Evolutionary conservation across 2,113 vertebrate genomes (phyloP).

Genomic region (Motacilla alba): DNA sequence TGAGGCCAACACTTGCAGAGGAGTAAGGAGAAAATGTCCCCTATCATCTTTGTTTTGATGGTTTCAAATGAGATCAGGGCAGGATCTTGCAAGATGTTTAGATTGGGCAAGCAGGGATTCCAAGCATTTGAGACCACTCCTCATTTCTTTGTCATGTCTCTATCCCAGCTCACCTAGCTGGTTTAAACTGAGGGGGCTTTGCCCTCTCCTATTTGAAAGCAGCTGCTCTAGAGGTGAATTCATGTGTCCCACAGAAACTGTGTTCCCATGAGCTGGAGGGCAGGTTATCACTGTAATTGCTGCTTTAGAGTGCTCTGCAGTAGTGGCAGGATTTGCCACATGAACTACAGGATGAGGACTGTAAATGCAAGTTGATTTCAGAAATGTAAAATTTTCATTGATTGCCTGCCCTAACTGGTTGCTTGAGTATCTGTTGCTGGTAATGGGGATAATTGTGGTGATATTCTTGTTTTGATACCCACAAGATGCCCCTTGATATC

Average conservation of each 20-base stretch:
- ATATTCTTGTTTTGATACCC: constrained; percentile 18
- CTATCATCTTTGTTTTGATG: not conserved
- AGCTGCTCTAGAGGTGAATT: not conserved
- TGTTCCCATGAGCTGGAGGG: not conserved
- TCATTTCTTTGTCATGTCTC: not conserved
- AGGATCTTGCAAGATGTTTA: not conserved
- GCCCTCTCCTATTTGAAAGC: not conserved
- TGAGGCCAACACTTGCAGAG: not conserved
- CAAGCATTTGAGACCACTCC: not conserved
- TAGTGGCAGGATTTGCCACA: not conserved
- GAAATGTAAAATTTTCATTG: not conserved
- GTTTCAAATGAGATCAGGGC: not conserved
- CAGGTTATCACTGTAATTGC: not conserved
- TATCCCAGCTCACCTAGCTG: not conserved
- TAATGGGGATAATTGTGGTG: not conserved
- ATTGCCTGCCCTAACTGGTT: not conserved
- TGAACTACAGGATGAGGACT: not conserved
- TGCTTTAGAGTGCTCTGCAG: not conserved
- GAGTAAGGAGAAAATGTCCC: not conserved
- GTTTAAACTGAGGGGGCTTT: not conserved
- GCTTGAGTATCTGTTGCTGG: not conserved
- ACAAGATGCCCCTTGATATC: not conserved
- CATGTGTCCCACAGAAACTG: fast-evolving
- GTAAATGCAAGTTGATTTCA: not conserved
- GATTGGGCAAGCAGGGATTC: not conserved